Conservation (phyloP, 1,140 invertebrate genomes). For the Drosophila pandora region DNA sequence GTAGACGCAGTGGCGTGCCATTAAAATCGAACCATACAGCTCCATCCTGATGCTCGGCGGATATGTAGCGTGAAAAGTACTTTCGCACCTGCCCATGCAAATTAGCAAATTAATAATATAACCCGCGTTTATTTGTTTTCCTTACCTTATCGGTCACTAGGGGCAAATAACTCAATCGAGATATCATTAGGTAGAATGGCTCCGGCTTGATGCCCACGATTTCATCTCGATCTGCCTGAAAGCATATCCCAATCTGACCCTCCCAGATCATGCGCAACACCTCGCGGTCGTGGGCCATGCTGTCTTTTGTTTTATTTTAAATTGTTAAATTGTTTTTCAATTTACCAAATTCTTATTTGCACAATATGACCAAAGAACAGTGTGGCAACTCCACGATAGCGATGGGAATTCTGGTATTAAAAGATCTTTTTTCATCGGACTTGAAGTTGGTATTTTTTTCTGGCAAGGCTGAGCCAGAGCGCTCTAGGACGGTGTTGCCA, state of each 20-base stretch:
- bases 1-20: slow-evolving; percentile 96
- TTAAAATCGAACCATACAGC: slow-evolving; percentile 99
- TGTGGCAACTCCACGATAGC: background rate
- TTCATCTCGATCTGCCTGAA: slow-evolving; percentile 94
- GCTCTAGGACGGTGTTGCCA: too few species aligned
- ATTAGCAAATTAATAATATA: background rate
- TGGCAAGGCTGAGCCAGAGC: too few species aligned
- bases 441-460: too few species aligned
- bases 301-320: background rate
- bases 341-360: slow-evolving; percentile 46
- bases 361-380: slow-evolving; percentile 18
- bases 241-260: slow-evolving; percentile 96
- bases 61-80: slow-evolving; percentile 93
- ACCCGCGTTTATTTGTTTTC: background rate
- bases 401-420: background rate
- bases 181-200: slow-evolving; percentile 97
- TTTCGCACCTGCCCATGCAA: slow-evolving; percentile 89
- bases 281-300: slow-evolving; percentile 96
- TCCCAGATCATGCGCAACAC: slow-evolving; percentile 97
- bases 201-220: slow-evolving; percentile 94
- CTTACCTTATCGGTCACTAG: slow-evolving; percentile 96
- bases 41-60: slow-evolving; percentile 91
- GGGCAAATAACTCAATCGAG: slow-evolving; percentile 97
- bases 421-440: too few species aligned
- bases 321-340: slow-evolving; percentile 4